Evolutionary conservation across 2,888 invertebrate genomes (phyloP).

Genomic region (Hyposoter dolosus): DNA sequence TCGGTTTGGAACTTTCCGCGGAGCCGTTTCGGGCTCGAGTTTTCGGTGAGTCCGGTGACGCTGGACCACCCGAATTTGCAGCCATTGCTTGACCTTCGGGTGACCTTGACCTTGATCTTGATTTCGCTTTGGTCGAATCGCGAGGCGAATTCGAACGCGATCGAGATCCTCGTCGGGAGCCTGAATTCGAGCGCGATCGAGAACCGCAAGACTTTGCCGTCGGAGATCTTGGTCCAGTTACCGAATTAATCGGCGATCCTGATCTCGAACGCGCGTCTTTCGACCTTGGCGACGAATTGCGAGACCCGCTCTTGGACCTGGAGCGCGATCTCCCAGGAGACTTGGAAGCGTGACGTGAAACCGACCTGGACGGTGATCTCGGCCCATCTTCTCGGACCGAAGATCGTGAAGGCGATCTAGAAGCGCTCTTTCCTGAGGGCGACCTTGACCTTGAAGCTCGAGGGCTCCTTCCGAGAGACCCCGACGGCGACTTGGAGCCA

Average conservation of each 20-base stretch:
- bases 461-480: constrained; percentile 45
- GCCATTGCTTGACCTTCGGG: not conserved
- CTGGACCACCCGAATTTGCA: not conserved
- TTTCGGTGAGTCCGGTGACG: constrained; percentile 37
- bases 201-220: constrained; percentile 70
- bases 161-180: constrained; percentile 74
- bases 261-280: constrained; percentile 39
- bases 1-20: constrained; percentile 33
- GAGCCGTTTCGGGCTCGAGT: constrained; percentile 51
- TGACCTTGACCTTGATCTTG: constrained; percentile 76
- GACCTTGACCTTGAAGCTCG: constrained; percentile 55
- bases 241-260: constrained; percentile 4
- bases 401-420: constrained; percentile 73
- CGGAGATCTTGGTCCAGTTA: constrained; percentile 71
- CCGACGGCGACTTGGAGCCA: constrained; percentile 72
- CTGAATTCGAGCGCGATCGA: constrained; percentile 73
- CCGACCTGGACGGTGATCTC: constrained; percentile 74
- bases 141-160: constrained; percentile 68
- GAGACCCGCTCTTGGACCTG: constrained; percentile 62
- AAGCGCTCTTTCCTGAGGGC: constrained; percentile 71
- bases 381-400: constrained; percentile 64
- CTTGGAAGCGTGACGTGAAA: constrained; percentile 72
- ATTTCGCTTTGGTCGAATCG: constrained; percentile 67
- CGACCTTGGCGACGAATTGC: constrained; percentile 57
- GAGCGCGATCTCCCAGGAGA: constrained; percentile 55